phyloP scores from a whole-genome alignment of 2,888 invertebrate species.

The Tuberolachnus salignus region DNA sequence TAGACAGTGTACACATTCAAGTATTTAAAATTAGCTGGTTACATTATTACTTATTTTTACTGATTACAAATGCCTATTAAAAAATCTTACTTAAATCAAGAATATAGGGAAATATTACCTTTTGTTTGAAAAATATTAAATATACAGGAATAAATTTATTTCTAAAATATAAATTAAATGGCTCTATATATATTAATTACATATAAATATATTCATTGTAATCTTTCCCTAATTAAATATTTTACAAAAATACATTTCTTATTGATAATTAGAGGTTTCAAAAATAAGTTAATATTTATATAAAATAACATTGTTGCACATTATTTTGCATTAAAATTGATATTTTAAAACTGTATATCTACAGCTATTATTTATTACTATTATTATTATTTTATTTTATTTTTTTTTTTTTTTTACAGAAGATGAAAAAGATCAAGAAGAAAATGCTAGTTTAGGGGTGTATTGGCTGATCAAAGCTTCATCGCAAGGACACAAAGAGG shows the following conservation, averaged over 20 bases:
- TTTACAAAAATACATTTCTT: not conserved
- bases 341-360: not conserved
- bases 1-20: no score
- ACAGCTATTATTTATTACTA: not conserved
- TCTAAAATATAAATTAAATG: not conserved
- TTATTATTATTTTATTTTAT: not conserved
- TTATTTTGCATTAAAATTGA: no score
- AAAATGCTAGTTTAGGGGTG: slow-evolving; percentile 81
- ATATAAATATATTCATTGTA: no score
- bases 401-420: slow-evolving; percentile 64
- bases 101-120: not conserved
- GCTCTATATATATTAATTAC: no score
- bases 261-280: not conserved
- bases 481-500: slow-evolving; percentile 88
- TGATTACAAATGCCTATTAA: no score
- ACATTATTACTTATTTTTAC: no score
- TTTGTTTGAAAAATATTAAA: not conserved
- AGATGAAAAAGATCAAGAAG: slow-evolving; percentile 72
- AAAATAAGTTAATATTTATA: not conserved
- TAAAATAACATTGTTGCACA: no score
- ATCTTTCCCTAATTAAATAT: no score
- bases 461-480: slow-evolving; percentile 93
- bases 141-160: not conserved
- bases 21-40: no score
- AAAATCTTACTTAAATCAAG: not conserved